Conservation (phyloP, 2,797 vertebrate species). For the Malurus leucopterus region DNA sequence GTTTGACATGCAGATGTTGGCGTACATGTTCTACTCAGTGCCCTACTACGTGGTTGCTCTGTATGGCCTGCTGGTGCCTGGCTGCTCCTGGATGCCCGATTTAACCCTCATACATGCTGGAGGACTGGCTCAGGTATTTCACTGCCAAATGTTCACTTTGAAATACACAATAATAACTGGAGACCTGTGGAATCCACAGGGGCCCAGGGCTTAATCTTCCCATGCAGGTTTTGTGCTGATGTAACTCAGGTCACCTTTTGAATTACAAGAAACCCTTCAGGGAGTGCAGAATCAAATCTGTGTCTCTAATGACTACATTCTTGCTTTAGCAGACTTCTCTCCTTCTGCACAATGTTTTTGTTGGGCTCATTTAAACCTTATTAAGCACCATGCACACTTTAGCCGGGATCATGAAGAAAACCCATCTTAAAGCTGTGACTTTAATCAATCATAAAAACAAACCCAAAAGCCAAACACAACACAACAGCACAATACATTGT, state of each 20-base stretch:
- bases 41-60: conserved; percentile 83
- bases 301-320: background rate
- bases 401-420: background rate
- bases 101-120: conserved; percentile 87
- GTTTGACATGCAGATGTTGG: conserved; percentile 82
- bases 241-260: background rate
- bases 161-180: background rate
- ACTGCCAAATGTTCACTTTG: background rate
- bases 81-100: conserved; percentile 90
- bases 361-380: background rate
- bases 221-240: background rate
- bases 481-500: background rate
- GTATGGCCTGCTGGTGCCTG: conserved; percentile 87
- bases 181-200: background rate
- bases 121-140: conserved; percentile 87
- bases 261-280: background rate
- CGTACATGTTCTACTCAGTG: conserved; percentile 88
- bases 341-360: background rate
- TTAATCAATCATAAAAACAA: background rate
- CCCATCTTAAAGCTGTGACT: background rate
- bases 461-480: background rate
- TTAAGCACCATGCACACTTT: background rate
- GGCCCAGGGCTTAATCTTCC: background rate
- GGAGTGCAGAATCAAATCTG: background rate
- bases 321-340: background rate